phyloP scores from a whole-genome alignment of 1,140 invertebrate genomes.

The Atta texana region DNA sequence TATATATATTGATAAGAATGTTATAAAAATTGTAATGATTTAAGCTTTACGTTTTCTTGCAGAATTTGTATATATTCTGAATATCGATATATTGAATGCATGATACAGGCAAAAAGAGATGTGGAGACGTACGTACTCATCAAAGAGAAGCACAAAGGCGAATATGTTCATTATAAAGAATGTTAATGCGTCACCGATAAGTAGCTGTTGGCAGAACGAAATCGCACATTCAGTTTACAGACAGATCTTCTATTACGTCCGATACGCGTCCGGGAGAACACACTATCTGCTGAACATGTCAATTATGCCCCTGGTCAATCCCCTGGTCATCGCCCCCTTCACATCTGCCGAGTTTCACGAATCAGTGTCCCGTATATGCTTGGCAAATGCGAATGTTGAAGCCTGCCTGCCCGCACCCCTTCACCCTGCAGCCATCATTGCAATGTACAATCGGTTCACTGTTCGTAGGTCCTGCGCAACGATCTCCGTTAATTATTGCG shows the following conservation, averaged over 20 bases:
- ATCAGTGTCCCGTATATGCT: conserved; percentile 61
- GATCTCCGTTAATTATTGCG: conserved; percentile 72
- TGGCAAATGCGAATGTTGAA: conserved; percentile 68
- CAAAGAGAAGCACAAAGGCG: neutral
- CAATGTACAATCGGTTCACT: conserved; percentile 72
- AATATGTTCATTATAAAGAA: conserved; percentile 25
- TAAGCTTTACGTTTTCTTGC: neutral
- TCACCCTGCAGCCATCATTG: conserved; percentile 36
- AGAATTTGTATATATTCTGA: neutral
- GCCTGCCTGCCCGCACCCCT: conserved; percentile 21
- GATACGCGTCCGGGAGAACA: conserved; percentile 71
- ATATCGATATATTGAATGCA: no score
- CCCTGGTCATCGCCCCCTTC: conserved; percentile 66
- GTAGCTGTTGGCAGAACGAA: conserved; percentile 41
- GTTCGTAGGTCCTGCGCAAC: conserved; percentile 68
- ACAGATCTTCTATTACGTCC: conserved; percentile 69
- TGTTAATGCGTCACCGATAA: conserved; percentile 48
- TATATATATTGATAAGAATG: neutral
- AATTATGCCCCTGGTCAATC: conserved; percentile 74
- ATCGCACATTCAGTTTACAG: conserved; percentile 57
- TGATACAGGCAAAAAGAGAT: neutral
- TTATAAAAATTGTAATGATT: neutral
- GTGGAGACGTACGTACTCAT: neutral
- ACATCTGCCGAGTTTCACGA: conserved; percentile 75
- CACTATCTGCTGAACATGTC: conserved; percentile 74